These are phyloP conservation scores for Cyprinodon variegatus DNA, from an alignment of 2,113 vertebrate species.

Conservation along the genomic window DNA sequence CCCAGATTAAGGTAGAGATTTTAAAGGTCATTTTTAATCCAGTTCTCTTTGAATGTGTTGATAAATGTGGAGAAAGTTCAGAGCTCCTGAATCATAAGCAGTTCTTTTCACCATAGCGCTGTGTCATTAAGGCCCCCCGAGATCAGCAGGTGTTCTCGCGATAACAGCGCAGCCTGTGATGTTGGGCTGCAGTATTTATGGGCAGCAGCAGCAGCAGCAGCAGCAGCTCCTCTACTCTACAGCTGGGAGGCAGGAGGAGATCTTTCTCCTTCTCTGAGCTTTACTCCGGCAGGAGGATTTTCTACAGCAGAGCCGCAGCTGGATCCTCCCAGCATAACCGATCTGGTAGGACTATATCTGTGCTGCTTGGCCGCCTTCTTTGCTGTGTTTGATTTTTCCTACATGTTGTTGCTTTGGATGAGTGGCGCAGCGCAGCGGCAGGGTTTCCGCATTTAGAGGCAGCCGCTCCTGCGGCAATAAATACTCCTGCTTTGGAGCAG, in stretches of 20 bases:
- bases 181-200: slow-evolving; percentile 64
- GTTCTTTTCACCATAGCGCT: no score
- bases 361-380: background rate
- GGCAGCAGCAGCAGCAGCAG: slow-evolving; percentile 17
- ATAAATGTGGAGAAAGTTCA: no score
- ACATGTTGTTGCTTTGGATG: no score
- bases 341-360: slow-evolving; percentile 31
- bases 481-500: background rate
- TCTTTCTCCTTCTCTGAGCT: no score
- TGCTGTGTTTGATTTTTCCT: background rate
- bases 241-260: slow-evolving; percentile 13
- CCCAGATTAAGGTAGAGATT: no score
- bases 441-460: background rate
- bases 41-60: no score
- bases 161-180: slow-evolving; percentile 8
- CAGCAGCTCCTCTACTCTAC: background rate
- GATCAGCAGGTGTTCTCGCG: slow-evolving; percentile 49
- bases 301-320: background rate
- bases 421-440: no score
- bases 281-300: background rate
- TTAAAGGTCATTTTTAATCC: no score
- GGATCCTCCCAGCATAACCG: background rate
- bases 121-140: background rate
- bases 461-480: background rate
- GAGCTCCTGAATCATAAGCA: no score